Evolutionary conservation across 2,113 vertebrate genomes (phyloP), one percentile per base, ranked within the genome.

Genomic region (Cryptotis parvus): DNA sequence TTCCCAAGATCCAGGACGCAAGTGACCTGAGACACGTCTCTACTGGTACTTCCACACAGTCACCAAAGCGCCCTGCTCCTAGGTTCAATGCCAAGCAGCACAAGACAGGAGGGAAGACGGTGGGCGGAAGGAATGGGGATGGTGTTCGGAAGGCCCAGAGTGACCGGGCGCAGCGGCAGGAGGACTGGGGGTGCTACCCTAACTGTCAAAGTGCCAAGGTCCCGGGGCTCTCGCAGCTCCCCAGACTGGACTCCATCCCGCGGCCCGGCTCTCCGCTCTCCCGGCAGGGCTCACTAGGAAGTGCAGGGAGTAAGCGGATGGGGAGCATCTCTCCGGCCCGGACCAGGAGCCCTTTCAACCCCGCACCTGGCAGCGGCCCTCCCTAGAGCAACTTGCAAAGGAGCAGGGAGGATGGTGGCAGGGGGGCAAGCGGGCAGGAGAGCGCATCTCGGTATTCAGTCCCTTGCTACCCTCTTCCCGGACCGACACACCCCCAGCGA

Each of bases 401-500:
- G 41, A 81, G 41, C 74, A 82, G 84, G 8, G 20, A 7, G 55
- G 8, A 20, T 20, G 55, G 18, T 52, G 55, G 55, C 1, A 41
- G 61, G n/a, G 65, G 43, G 31, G 45, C 45, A 39, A n/a, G 77
- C 31, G 75, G 41, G 22, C 86, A 24, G n/a, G 69, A 52, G 43
- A 37, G 49, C 33, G 79, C 86, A 41, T 39, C 78, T 15, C 5
- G 82, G 12, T 6, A 20, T 85, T 75, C 58, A 6, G 14, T 20
- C 37, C 86, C 18, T 55, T 29, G 77, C 84, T 79, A 84, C 4
- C 15, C 33, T 45, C 84, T 41, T 55, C 81, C 58, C 8, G 14
- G 0, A 55, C 41, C 37, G 93, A 94, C 93, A 95, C 92, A 93
- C 91, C 95, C 95, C 95, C 87, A 16, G 65, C 29, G 27, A 31